Evolutionary conservation across 2,113 vertebrate species (phyloP).

Genomic region (Zootoca vivipara): DNA sequence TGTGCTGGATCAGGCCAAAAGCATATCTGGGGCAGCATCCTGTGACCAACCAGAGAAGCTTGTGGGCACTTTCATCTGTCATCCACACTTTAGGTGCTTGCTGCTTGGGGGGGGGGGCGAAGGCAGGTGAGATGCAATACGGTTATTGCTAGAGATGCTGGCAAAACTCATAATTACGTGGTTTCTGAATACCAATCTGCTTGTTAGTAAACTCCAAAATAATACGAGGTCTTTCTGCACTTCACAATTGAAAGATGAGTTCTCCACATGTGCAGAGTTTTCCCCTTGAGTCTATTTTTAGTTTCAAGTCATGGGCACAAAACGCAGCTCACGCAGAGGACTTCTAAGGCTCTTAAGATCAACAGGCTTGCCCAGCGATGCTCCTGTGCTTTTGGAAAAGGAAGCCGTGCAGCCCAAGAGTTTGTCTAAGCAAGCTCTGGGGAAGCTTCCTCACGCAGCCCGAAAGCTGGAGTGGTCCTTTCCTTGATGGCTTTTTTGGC

Average conservation of each 20-base stretch:
- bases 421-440: background rate
- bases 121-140: background rate
- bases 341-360: background rate
- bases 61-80: background rate
- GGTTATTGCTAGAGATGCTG: background rate
- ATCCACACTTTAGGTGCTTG: background rate
- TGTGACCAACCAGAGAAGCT: background rate
- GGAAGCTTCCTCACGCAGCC: background rate
- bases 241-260: background rate
- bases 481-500: background rate
- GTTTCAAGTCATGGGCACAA: background rate
- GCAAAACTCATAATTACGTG: background rate
- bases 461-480: background rate
- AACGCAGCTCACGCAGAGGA: background rate
- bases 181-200: background rate
- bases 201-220: background rate
- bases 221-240: background rate
- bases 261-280: background rate
- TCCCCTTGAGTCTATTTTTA: background rate
- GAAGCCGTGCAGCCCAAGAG: background rate
- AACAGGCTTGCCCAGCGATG: background rate
- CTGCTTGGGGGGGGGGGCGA: background rate
- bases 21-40: too few species aligned
- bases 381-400: background rate
- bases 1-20: background rate